Evolutionary conservation across 2,888 invertebrate genomes (phyloP).

Genomic region (Drosophila antonietae): DNA sequence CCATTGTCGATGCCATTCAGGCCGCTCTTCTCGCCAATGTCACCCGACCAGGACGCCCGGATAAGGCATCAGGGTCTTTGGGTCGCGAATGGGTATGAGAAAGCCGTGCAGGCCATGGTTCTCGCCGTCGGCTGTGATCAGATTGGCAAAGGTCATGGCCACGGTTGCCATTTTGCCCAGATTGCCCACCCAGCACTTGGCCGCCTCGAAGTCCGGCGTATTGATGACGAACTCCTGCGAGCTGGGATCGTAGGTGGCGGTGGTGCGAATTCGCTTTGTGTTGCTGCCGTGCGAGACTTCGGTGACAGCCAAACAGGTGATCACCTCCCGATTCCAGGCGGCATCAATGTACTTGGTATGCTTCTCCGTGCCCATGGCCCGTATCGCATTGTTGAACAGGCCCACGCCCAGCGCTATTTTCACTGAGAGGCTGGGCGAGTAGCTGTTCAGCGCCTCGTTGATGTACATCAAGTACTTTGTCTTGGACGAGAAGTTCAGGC

Average conservation of each 20-base stretch:
- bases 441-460: slow-evolving; percentile 90
- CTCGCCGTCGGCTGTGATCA: slow-evolving; percentile 91
- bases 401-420: slow-evolving; percentile 92
- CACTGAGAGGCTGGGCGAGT: slow-evolving; percentile 90
- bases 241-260: slow-evolving; percentile 92
- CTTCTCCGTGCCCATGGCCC: slow-evolving; percentile 91
- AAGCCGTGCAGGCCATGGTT: slow-evolving; percentile 96
- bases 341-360: slow-evolving; percentile 89
- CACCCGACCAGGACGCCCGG: slow-evolving; percentile 95
- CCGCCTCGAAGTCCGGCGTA: slow-evolving; percentile 97
- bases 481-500: slow-evolving; percentile 87
- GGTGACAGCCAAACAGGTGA: slow-evolving; percentile 95
- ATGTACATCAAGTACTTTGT: slow-evolving; percentile 91
- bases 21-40: slow-evolving; percentile 97
- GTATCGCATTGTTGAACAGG: slow-evolving; percentile 90
- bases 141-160: slow-evolving; percentile 94
- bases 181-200: slow-evolving; percentile 98
- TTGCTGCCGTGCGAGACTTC: slow-evolving; percentile 98
- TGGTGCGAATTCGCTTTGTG: slow-evolving; percentile 95
- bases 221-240: slow-evolving; percentile 93
- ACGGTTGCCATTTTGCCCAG: slow-evolving; percentile 95
- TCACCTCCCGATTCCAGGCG: slow-evolving; percentile 89
- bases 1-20: slow-evolving; percentile 97
- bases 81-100: slow-evolving; percentile 93
- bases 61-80: slow-evolving; percentile 90